Conservation (phyloP, 2,797 vertebrate species). For the Poeciliopsis paucimaculata region DNA sequence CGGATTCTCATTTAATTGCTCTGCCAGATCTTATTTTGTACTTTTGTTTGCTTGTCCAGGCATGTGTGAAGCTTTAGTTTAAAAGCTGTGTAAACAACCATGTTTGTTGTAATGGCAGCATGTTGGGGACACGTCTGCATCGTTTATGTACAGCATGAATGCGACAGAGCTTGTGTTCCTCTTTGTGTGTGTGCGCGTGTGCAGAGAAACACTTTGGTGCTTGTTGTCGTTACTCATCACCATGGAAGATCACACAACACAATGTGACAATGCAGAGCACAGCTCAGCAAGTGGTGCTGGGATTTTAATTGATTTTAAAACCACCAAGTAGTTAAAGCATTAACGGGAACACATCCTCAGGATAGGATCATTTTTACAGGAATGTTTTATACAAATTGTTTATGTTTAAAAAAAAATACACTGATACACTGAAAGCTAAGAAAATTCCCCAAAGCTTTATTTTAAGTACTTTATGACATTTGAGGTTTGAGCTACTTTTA, state of each 20-base stretch:
- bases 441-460: not conserved
- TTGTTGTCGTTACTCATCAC: slow-evolving; percentile 69
- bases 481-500: not conserved
- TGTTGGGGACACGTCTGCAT: slow-evolving; percentile 20
- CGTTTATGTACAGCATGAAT: slow-evolving; percentile 18
- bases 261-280: slow-evolving; percentile 69
- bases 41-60: slow-evolving; percentile 58
- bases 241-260: slow-evolving; percentile 51
- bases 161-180: slow-evolving; percentile 1
- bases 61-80: slow-evolving; percentile 38
- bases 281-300: slow-evolving; percentile 69
- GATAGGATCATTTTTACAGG: slow-evolving; percentile 13
- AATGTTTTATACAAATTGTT: not conserved
- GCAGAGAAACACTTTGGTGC: slow-evolving; percentile 49
- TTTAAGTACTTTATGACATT: not conserved
- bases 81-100: slow-evolving; percentile 19
- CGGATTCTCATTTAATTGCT: slow-evolving; percentile 48
- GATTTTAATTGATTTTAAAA: slow-evolving; percentile 75
- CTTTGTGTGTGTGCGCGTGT: slow-evolving; percentile 4
- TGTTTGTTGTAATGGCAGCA: slow-evolving; percentile 22
- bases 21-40: slow-evolving; percentile 49
- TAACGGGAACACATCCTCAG: slow-evolving; percentile 28
- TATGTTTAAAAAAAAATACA: too few relatives aligned
- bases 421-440: not conserved
- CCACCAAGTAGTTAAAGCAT: slow-evolving; percentile 51